phyloP scores from a whole-genome alignment of 1,140 invertebrate genomes.

The Aphelinus certus region DNA sequence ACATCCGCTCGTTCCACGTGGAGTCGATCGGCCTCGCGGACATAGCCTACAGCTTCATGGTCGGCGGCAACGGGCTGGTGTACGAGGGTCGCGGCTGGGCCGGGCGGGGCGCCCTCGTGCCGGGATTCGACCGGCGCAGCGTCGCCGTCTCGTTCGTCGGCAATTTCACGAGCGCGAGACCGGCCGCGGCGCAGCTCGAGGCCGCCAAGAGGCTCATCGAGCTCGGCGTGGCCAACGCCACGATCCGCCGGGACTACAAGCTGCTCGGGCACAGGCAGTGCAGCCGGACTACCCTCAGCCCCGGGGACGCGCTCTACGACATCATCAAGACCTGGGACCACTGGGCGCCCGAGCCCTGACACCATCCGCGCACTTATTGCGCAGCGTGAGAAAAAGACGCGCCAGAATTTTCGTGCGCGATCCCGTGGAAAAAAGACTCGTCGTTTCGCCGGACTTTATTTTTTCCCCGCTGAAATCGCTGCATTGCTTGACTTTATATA shows the following conservation, averaged over 20 bases:
- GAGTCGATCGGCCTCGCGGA: slow-evolving; percentile 72
- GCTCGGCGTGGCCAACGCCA: slow-evolving; percentile 69
- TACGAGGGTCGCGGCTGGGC: slow-evolving; percentile 83
- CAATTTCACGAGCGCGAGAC: slow-evolving; percentile 26
- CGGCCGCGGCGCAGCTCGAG: slow-evolving; percentile 64
- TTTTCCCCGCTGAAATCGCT: no score
- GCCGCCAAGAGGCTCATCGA: slow-evolving; percentile 70
- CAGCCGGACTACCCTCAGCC: slow-evolving; percentile 71
- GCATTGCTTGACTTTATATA: no score
- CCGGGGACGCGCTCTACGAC: slow-evolving; percentile 71
- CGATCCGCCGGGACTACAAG: slow-evolving; percentile 71
- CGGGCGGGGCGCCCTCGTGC: slow-evolving; percentile 76
- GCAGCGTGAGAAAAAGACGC: no score
- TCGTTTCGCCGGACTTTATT: no score
- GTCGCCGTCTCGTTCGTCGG: slow-evolving; percentile 79
- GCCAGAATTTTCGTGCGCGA: no score
- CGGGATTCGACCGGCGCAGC: slow-evolving; percentile 74
- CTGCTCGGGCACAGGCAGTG: slow-evolving; percentile 77
- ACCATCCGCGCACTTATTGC: no score
- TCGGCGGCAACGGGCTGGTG: slow-evolving; percentile 79
- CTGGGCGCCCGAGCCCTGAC: slow-evolving; percentile 53
- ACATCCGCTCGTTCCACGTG: slow-evolving; percentile 78
- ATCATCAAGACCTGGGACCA: slow-evolving; percentile 74
- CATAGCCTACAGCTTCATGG: slow-evolving; percentile 80
- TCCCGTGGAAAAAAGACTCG: no score